Evolutionary conservation across 2,113 vertebrate species (phyloP).

Genomic region (Pelecanoides urinatrix): DNA sequence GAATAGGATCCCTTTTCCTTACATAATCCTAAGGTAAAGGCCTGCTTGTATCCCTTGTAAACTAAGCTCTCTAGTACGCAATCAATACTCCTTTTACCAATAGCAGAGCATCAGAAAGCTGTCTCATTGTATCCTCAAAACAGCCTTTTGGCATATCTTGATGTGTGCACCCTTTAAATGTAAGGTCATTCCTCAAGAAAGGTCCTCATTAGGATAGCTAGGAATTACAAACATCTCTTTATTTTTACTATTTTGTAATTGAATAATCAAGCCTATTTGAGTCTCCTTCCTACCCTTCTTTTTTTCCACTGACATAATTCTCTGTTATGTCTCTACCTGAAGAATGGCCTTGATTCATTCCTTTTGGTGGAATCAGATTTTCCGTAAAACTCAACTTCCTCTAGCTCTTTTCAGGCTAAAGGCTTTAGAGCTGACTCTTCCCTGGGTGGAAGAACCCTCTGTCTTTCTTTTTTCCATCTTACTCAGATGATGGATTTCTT

Average conservation of each 20-base stretch:
- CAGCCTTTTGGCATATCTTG: not conserved
- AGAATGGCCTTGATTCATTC: not conserved
- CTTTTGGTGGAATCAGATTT: not conserved
- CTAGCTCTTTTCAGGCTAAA: not conserved
- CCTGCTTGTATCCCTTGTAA: not conserved
- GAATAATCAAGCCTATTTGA: not conserved
- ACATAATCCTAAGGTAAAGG: not conserved
- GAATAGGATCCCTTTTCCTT: not conserved
- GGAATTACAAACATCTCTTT: not conserved
- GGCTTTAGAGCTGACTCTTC: not conserved
- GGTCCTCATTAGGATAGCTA: not conserved
- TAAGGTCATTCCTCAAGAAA: not conserved
- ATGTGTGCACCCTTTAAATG: not conserved
- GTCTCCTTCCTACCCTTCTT: not conserved
- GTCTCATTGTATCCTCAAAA: not conserved
- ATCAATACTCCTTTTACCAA: not conserved
- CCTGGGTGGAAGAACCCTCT: not conserved
- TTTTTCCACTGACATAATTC: not conserved
- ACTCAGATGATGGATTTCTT: not conserved
- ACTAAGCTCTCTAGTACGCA: not conserved
- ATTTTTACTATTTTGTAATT: not conserved
- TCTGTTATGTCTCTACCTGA: not conserved
- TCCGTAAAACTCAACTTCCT: not conserved
- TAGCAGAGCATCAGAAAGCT: not conserved
- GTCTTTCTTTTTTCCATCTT: not conserved